Conservation (phyloP, 35 echinoderm and acorn worm genomes). For the Ptychodera flava region DNA sequence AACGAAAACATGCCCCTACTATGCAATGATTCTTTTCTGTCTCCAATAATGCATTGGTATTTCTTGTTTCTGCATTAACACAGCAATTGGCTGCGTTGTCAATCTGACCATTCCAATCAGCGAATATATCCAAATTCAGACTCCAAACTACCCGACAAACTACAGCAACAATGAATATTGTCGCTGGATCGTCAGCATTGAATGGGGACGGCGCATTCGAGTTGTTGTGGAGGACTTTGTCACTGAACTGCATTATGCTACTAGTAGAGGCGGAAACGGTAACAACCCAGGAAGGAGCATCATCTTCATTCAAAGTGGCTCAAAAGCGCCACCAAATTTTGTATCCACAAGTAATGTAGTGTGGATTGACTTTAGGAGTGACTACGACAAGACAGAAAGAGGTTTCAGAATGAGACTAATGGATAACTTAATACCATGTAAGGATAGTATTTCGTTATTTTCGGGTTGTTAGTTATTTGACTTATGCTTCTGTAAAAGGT, state of each 20-base stretch:
- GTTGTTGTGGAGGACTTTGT: slow-evolving; percentile 70
- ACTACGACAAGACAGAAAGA: slow-evolving; percentile 44
- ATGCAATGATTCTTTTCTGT: no score
- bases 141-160: slow-evolving; percentile 67
- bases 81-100: not conserved
- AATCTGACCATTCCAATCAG: slow-evolving; percentile 66
- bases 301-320: slow-evolving; percentile 54
- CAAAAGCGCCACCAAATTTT: slow-evolving; percentile 48
- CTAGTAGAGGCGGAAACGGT: slow-evolving; percentile 59
- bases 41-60: no score
- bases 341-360: slow-evolving; percentile 56
- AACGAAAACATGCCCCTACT: no score
- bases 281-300: not conserved
- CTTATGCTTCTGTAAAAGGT: no score
- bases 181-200: slow-evolving; percentile 46
- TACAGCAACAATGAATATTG: slow-evolving; percentile 53
- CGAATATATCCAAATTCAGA: slow-evolving; percentile 29
- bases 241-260: slow-evolving; percentile 62
- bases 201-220: slow-evolving; percentile 37
- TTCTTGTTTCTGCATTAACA: no score
- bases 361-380: slow-evolving; percentile 48
- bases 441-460: no score
- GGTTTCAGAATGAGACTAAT: slow-evolving; percentile 60
- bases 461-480: no score
- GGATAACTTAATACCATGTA: slow-evolving; percentile 66